Evolutionary conservation across 2,888 invertebrate genomes (phyloP).

Genomic region (Cryptus armator): DNA sequence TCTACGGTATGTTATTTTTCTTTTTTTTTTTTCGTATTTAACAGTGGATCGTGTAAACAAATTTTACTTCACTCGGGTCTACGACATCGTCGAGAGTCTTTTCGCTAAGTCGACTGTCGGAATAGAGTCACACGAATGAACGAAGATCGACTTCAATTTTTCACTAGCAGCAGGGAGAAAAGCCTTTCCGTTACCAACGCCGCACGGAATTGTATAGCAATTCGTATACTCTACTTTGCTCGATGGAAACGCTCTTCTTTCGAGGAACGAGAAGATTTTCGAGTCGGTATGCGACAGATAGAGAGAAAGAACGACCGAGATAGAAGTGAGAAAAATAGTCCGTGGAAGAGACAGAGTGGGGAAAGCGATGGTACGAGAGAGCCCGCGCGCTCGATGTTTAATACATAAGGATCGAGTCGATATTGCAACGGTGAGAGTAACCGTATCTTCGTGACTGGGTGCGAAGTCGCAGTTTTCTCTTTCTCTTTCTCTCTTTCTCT

Average conservation of each 20-base stretch:
- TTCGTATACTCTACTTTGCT: constrained; percentile 59
- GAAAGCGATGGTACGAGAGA: constrained; percentile 62
- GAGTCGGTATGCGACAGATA: constrained; percentile 25
- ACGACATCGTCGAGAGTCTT: constrained; percentile 22
- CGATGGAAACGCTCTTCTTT: constrained; percentile 61
- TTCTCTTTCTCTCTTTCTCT: constrained; percentile 50
- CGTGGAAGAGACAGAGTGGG: constrained; percentile 22
- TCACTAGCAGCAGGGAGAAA: constrained; percentile 36
- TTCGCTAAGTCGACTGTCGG: constrained; percentile 32
- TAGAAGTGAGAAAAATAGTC: constrained; percentile 38
- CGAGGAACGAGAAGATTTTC: constrained; percentile 14
- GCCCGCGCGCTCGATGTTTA: constrained; percentile 79
- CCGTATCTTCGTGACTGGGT: constrained; percentile 83
- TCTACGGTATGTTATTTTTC: not conserved
- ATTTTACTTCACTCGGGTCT: constrained; percentile 5
- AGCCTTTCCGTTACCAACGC: constrained; percentile 43
- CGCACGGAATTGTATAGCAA: constrained; percentile 61
- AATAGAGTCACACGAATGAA: constrained; percentile 41
- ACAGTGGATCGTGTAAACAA: not conserved
- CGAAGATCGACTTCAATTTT: constrained; percentile 54
- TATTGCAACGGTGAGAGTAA: constrained; percentile 78
- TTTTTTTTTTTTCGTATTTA: not conserved
- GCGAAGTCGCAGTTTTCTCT: constrained; percentile 79
- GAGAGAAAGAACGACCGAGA: constrained; percentile 9
- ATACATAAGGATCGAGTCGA: constrained; percentile 82